Evolutionary conservation across 2,113 vertebrate species (phyloP).

Genomic region (Ahaetulla prasina): DNA sequence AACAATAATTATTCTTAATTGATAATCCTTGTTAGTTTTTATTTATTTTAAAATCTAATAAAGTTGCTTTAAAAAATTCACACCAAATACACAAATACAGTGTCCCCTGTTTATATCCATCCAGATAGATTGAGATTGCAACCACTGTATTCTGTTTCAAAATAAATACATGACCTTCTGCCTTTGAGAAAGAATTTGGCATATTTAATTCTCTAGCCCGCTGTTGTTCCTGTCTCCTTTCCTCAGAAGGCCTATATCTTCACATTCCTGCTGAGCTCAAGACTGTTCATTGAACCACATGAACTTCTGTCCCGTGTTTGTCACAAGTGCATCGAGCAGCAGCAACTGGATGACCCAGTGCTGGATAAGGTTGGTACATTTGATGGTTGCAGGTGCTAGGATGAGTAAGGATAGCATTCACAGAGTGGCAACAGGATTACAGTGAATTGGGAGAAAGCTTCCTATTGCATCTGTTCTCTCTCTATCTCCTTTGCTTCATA

Average conservation of each 20-base stretch:
- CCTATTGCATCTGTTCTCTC: neutral
- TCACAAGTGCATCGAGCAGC: constrained; percentile 87
- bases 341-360: constrained; percentile 82
- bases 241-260: constrained; percentile 89
- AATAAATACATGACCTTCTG: too few species aligned
- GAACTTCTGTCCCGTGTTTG: constrained; percentile 86
- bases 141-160: neutral
- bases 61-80: neutral
- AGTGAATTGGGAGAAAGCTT: neutral
- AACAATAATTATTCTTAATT: neutral
- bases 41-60: neutral
- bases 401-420: neutral
- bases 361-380: constrained; percentile 80
- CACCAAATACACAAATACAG: neutral
- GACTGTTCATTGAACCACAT: constrained; percentile 85
- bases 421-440: neutral
- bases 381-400: neutral
- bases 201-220: neutral
- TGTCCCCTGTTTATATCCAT: neutral
- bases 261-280: constrained; percentile 88
- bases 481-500: neutral
- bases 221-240: constrained; percentile 34
- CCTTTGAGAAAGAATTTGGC: neutral
- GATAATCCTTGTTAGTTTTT: neutral
- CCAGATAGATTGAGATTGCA: neutral